A percentile compares a stretch with the other conserved stretches of the same genome.
These are phyloP conservation scores for Bicyclus anynana DNA, from an alignment of 1,140 invertebrate species.

Conservation along the genomic window DNA sequence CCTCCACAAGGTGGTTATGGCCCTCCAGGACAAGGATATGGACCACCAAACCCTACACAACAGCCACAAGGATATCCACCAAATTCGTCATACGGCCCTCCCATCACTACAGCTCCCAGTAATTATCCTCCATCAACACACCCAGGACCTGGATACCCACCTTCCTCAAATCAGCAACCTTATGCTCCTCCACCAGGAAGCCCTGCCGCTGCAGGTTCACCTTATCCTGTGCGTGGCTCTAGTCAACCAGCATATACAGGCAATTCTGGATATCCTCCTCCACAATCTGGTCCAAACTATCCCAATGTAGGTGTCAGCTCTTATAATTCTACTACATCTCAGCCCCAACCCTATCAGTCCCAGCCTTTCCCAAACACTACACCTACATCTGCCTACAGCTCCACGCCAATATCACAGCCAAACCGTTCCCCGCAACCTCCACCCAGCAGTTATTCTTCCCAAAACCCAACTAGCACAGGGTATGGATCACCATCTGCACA, in stretches of 20 bases:
- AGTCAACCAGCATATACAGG: constrained; percentile 62
- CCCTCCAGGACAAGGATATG: constrained; percentile 69
- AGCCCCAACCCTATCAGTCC: constrained; percentile 69
- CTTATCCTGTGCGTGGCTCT: constrained; percentile 64
- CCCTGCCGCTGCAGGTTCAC: constrained; percentile 60
- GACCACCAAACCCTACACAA: constrained; percentile 68
- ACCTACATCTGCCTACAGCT: constrained; percentile 68
- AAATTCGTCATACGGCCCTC: constrained; percentile 72
- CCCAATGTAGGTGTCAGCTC: constrained; percentile 67
- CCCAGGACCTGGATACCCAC: constrained; percentile 68
- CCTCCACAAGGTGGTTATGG: constrained; percentile 71
- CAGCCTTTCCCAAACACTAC: constrained; percentile 72
- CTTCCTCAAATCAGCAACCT: constrained; percentile 66
- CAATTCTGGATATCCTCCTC: constrained; percentile 67
- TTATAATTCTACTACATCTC: constrained; percentile 65
- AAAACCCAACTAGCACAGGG: constrained; percentile 62
- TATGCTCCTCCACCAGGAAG: constrained; percentile 71
- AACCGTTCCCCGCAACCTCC: constrained; percentile 73
- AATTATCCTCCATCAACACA: constrained; percentile 71
- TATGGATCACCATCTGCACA: constrained; percentile 74
- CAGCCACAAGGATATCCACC: constrained; percentile 73
- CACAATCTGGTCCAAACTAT: constrained; percentile 61
- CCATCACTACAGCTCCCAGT: constrained; percentile 70
- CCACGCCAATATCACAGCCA: constrained; percentile 70
- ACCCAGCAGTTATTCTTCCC: constrained; percentile 59